Base-by-base conservation (phyloP, 2,888 invertebrate species). In the Archips xylosteana region DNA sequence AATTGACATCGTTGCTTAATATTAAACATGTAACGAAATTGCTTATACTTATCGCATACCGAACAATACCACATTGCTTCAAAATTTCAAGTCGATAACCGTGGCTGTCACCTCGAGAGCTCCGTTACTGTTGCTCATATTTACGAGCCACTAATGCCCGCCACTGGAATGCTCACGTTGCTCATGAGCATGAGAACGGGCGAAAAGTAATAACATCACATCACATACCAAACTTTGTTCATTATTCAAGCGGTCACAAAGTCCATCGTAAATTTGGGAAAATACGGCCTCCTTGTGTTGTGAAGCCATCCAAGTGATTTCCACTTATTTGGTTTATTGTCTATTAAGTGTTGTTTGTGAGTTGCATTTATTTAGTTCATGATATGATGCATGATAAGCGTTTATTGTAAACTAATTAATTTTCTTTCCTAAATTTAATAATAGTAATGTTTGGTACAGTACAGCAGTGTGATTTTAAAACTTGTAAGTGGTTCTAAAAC, bases 111-210 rank as follows among this genome's bases (percentile, higher is more conserved):
- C 69, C 68, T 75, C 74, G 70, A 66, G 69, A 65, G 75, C 65
- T 77, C 77, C 81, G 77, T 75, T 75, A 75, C 78, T 80, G 76
- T 79, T 83, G 5, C 86, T 84, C 80, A 81, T 84, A 84, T 89
- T 88, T 87, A 87, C 81, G 83, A 80, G 75, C 78, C 79, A 85
- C 82, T 81, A 85, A 83, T 85, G 85, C 84, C 83, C 85, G 81
- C 78, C 75, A 67, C 74, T 64, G 39, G 62, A 47, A 65, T 62
- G 71, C 77, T 77, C 75, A 75, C 75, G 76, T 78, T 77, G 75
- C 76, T 67, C 66, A 69, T 39, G 42, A 47, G 67, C 66, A 69
- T 39, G 42, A 47, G 67, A 61, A 69, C 72, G 61, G 47, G 63
- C 63, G 57, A 73, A 66, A 68, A 59, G 42, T 32, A 42, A 66